Percentiles rank a stretch among this genome's conserved stretches.
Conservation (phyloP, 2,888 invertebrate species). For the Spodoptera littoralis region DNA sequence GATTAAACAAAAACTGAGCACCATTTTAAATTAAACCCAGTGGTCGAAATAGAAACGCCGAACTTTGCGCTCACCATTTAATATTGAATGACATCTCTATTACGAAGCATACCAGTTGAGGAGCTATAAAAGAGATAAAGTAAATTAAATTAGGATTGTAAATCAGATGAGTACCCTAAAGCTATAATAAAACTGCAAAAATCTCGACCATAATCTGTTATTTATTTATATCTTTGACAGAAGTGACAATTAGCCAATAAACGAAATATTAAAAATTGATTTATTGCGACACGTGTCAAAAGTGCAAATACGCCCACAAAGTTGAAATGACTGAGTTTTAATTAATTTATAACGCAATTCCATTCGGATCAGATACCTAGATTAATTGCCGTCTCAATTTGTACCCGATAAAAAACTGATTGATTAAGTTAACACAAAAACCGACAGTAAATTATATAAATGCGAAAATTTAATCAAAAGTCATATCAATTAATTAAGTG, state of each 20-base stretch:
- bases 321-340: constrained; percentile 21
- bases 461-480: constrained; percentile 41
- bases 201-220: too few relatives aligned
- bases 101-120: too few relatives aligned
- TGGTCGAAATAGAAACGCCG: too few relatives aligned
- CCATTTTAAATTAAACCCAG: too few relatives aligned
- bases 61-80: too few relatives aligned
- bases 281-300: constrained; percentile 5
- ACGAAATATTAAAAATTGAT: constrained; percentile 3
- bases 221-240: too few relatives aligned
- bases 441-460: constrained; percentile 25
- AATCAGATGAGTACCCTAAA: too few relatives aligned
- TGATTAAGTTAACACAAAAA: constrained; percentile 50
- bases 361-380: constrained; percentile 25
- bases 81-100: too few relatives aligned
- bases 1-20: too few relatives aligned
- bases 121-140: too few relatives aligned
- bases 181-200: too few relatives aligned
- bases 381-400: constrained; percentile 46
- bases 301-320: constrained; percentile 6
- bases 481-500: background rate
- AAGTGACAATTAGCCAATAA: background rate
- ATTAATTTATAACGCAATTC: constrained; percentile 22
- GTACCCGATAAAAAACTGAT: constrained; percentile 45
- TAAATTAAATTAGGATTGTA: too few relatives aligned